Percentiles rank a stretch among this genome's conserved stretches.
These are phyloP conservation scores for Drosophila persimilis DNA, from an alignment of 1,140 invertebrate genomes.

Conservation along the genomic window DNA sequence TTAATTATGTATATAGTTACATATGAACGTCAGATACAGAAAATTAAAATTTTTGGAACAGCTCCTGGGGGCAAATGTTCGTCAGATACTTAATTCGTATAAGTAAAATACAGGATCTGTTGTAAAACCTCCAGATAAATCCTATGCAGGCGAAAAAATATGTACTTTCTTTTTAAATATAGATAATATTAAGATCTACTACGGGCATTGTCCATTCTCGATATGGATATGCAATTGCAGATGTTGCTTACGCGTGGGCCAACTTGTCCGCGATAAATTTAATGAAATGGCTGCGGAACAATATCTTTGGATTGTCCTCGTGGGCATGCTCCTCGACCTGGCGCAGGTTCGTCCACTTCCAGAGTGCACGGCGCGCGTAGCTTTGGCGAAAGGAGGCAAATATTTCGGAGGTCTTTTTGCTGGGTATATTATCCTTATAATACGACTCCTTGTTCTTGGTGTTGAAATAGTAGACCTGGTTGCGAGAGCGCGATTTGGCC, in stretches of 20 bases:
- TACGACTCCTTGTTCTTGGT: constrained; percentile 42
- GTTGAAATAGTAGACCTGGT: constrained; percentile 68
- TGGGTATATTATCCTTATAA: constrained; percentile 53
- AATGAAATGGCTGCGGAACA: constrained; percentile 67
- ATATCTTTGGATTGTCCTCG: constrained; percentile 56
- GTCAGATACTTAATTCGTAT: constrained; percentile 25
- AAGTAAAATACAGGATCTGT: constrained; percentile 30
- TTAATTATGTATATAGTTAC: too few relatives aligned
- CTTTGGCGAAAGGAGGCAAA: constrained; percentile 71
- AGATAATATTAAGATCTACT: constrained; percentile 35
- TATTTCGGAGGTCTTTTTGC: constrained; percentile 41
- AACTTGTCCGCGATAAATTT: constrained; percentile 50
- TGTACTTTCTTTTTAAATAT: constrained; percentile 6
- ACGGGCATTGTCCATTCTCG: too few relatives aligned
- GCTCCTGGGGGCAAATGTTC: constrained; percentile 20
- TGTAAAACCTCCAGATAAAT: constrained; percentile 18
- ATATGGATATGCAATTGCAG: too few relatives aligned
- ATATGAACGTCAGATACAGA: constrained; percentile 14
- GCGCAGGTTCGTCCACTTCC: constrained; percentile 77
- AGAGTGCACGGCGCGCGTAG: constrained; percentile 60
- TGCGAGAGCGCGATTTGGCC: constrained; percentile 51
- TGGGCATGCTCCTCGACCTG: constrained; percentile 71
- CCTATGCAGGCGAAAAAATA: constrained; percentile 53
- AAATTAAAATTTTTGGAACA: constrained; percentile 1
- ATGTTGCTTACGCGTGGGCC: constrained; percentile 41